Evolutionary conservation across 1,140 invertebrate species (phyloP).

Genomic region (Ceratitis capitata): DNA sequence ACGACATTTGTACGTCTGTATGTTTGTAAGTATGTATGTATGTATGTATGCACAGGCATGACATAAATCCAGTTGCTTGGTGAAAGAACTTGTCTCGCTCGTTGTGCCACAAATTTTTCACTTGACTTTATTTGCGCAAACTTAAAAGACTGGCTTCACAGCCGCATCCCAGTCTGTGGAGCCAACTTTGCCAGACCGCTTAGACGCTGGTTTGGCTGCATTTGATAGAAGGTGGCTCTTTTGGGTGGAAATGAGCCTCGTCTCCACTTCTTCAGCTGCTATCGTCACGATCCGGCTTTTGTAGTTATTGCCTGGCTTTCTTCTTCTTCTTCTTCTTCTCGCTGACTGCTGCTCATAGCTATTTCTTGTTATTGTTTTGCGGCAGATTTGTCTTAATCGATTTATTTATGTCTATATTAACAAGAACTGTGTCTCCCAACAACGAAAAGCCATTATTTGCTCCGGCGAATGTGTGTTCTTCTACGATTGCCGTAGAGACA

Average conservation of each 20-base stretch:
- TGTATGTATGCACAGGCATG: neutral
- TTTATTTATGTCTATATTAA: slow-evolving; percentile 34
- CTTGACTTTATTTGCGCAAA: slow-evolving; percentile 12
- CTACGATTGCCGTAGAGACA: neutral
- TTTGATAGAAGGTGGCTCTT: neutral
- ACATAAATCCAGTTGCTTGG: neutral
- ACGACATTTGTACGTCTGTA: neutral
- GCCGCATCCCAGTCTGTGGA: neutral
- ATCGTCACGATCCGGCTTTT: no score
- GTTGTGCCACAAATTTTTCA: slow-evolving; percentile 12
- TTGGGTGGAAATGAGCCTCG: no score
- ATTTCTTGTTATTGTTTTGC: neutral
- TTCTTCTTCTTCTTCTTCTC: no score
- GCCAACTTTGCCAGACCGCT: neutral
- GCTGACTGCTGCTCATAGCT: neutral
- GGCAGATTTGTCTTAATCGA: neutral
- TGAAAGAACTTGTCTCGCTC: slow-evolving; percentile 36
- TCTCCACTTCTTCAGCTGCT: no score
- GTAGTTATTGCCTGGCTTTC: no score
- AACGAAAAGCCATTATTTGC: neutral
- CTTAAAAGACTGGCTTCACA: neutral
- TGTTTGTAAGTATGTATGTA: neutral
- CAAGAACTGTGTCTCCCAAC: slow-evolving; percentile 7
- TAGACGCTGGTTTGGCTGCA: neutral
- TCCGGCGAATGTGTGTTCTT: neutral